Evolutionary conservation across 92 coral and sea anemone genomes (phyloP).

Genomic region (Desmophyllum pertusum): DNA sequence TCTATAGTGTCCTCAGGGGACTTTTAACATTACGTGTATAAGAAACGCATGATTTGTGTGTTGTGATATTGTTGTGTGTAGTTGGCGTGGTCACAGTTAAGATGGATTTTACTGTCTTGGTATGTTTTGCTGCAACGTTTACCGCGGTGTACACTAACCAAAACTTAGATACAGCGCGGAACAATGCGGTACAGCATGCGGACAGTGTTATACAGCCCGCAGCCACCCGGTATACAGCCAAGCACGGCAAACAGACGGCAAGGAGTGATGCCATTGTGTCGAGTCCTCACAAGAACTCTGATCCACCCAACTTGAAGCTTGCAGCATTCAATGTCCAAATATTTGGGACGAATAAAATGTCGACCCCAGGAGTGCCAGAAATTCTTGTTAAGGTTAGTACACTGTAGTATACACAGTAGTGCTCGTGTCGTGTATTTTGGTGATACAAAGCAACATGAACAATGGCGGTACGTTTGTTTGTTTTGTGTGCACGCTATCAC

Average conservation of each 20-base stretch:
- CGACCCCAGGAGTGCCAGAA: constrained; percentile 49
- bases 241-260: neutral
- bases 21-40: neutral
- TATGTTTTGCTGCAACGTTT: neutral
- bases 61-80: neutral
- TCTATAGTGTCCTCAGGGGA: neutral
- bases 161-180: neutral
- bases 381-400: constrained; percentile 77
- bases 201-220: neutral
- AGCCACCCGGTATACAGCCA: neutral
- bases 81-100: neutral
- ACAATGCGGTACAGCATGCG: neutral
- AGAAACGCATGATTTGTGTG: neutral
- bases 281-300: neutral
- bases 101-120: neutral
- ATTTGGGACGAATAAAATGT: constrained; percentile 78
- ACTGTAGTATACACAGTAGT: too few species aligned
- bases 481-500: neutral
- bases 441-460: neutral
- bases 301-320: constrained; percentile 63
- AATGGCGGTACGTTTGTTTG: neutral
- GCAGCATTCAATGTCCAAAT: constrained; percentile 84
- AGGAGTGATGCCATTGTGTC: neutral
- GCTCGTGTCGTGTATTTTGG: neutral
- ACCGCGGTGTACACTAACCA: neutral